phyloP scores from a whole-genome alignment of 2,797 vertebrate species.

The Todus mexicanus region DNA sequence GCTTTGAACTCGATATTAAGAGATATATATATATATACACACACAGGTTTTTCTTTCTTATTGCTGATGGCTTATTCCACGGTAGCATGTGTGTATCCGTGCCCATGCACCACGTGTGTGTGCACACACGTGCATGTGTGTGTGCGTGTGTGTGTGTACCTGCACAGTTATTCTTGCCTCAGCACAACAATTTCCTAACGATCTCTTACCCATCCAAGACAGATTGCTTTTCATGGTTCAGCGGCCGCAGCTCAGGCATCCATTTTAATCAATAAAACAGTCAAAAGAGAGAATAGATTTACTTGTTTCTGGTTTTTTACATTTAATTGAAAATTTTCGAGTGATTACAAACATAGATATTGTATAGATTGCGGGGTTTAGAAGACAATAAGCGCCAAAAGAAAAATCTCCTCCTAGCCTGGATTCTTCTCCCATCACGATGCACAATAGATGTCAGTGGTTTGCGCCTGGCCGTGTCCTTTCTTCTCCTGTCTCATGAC shows the following conservation, averaged over 20 bases:
- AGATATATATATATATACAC: background rate
- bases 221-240: slow-evolving; percentile 82
- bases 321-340: slow-evolving; percentile 79
- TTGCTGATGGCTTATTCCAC: slow-evolving; percentile 20
- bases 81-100: background rate
- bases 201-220: slow-evolving; percentile 79
- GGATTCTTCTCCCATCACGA: background rate
- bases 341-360: slow-evolving; percentile 72
- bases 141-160: slow-evolving; percentile 20
- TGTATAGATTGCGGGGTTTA: slow-evolving; percentile 57
- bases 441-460: background rate
- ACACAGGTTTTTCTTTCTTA: background rate
- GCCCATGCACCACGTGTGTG: background rate
- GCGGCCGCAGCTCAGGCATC: slow-evolving; percentile 72
- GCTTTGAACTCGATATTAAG: background rate
- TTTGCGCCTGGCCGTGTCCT: background rate
- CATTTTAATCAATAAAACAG: slow-evolving; percentile 82
- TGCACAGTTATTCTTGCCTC: slow-evolving; percentile 68
- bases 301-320: slow-evolving; percentile 74
- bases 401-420: background rate
- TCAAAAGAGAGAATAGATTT: slow-evolving; percentile 81
- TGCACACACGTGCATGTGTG: too few species aligned
- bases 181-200: slow-evolving; percentile 76
- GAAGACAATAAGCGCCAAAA: slow-evolving; percentile 45
- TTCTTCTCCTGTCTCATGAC: background rate